Conservation (phyloP, 2,888 invertebrate species). For the Acanthosepion esculentum region DNA sequence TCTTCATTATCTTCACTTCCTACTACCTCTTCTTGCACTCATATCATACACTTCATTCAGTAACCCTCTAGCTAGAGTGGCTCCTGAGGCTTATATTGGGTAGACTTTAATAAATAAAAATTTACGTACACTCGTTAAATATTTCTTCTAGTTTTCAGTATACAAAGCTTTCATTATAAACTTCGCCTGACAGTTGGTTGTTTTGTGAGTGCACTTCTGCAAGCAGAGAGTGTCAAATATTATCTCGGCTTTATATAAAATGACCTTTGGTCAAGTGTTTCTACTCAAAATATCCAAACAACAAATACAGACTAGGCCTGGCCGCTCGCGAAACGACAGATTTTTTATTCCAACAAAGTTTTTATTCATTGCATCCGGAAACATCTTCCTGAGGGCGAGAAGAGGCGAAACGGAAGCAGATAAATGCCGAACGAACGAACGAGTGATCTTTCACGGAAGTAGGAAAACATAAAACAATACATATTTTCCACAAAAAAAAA, state of each 20-base stretch:
- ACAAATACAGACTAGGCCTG: background rate
- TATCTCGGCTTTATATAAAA: background rate
- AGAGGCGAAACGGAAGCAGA: background rate
- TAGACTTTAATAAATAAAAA: no score
- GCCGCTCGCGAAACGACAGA: background rate
- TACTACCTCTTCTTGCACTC: no score
- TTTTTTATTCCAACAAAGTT: background rate
- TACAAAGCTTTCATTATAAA: background rate
- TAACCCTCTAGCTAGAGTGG: no score
- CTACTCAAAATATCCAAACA: background rate
- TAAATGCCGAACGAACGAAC: background rate
- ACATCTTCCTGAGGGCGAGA: background rate
- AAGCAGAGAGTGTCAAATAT: background rate
- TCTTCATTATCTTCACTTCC: no score
- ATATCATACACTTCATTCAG: no score
- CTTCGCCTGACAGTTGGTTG: no score
- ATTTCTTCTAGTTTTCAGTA: background rate
- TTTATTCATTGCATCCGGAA: slow-evolving; percentile 6
- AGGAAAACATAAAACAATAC: background rate
- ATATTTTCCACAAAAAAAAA: background rate
- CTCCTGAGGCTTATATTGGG: no score
- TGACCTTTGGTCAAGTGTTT: background rate
- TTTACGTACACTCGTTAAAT: background rate
- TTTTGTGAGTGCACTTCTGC: background rate
- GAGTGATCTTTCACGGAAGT: background rate